Evolutionary conservation across 2,113 vertebrate species (phyloP), one percentile per base, ranked within the genome.

Genomic region (Microcebus murinus): DNA sequence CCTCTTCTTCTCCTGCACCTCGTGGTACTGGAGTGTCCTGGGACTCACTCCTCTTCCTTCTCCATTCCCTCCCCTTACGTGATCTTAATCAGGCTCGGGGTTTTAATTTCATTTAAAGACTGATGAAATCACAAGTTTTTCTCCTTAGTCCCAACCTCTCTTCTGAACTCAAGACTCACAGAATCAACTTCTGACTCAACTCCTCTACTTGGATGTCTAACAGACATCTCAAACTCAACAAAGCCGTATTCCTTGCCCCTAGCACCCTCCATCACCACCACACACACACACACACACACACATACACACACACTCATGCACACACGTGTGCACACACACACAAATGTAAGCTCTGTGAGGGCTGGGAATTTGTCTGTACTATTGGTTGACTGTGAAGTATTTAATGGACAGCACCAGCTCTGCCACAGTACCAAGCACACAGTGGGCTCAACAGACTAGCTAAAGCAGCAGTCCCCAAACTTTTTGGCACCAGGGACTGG

Each of bases 81-180:
- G 15, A 77, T 59, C 48, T 89, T 77, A 86, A 77, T 55, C 29
- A 91, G 34, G 36, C 10, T 93, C 27, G 36, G 18, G 18, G 13
- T 87, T 95, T 95, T 82, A 52, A 77, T 50, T 65, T 83, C n/a
- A 81, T 85, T 55, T 48, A 77, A 83, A 71, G 52, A 31, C n/a
- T 71, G 6, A 87, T 73, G 29, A 89, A 96, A 82, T 92, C 48
- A 57, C 34, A 90, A 36, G 11, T n/a, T 76, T 55, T 92, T 79
- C 48, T 55, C 57, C 90, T 34, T n/a, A 61, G 27, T 8, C 90
- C 20, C 39, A 83, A 83, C 70, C 17, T 83, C 70, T 83, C 34
- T 89, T 87, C 68, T 87, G 42, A 77, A 90, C 25, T 86, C 63
- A 85, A 83, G 63, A 85, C 17, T 65, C 63, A 61, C 18, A n/a